Percentiles rank a stretch among this genome's conserved stretches.
Evolutionary conservation across 2,797 vertebrate genomes (phyloP).

Genomic region (Smutsia gigantea): DNA sequence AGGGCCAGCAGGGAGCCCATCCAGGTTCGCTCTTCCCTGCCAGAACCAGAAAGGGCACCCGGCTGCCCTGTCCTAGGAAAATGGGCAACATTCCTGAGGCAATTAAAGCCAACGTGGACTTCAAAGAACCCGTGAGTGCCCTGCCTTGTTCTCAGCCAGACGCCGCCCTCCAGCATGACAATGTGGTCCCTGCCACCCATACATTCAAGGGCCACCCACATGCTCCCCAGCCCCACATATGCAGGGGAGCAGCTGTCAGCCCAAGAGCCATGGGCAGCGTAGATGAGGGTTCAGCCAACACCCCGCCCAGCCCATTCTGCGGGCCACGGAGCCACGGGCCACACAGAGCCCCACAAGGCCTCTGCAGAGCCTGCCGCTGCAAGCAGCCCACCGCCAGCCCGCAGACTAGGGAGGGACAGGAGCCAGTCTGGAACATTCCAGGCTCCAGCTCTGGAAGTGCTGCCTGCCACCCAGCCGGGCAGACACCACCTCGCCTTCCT

Average conservation of each 20-base stretch:
- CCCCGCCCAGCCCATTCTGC: background rate
- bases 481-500: background rate
- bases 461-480: background rate
- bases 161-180: background rate
- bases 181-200: background rate
- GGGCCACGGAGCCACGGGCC: background rate
- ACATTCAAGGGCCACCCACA: background rate
- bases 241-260: background rate
- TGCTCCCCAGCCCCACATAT: background rate
- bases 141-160: background rate
- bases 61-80: background rate
- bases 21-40: background rate
- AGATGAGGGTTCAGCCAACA: background rate
- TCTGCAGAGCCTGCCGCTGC: rapidly evolving
- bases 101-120: background rate
- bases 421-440: background rate
- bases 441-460: background rate
- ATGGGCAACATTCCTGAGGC: background rate
- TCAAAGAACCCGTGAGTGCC: background rate
- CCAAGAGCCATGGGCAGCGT: background rate
- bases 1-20: background rate
- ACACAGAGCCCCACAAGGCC: background rate
- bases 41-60: background rate
- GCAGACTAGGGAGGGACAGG: no score
- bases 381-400: background rate